Evolutionary conservation across 2,797 vertebrate species (phyloP).

Genomic region (Siniperca scherzeri): DNA sequence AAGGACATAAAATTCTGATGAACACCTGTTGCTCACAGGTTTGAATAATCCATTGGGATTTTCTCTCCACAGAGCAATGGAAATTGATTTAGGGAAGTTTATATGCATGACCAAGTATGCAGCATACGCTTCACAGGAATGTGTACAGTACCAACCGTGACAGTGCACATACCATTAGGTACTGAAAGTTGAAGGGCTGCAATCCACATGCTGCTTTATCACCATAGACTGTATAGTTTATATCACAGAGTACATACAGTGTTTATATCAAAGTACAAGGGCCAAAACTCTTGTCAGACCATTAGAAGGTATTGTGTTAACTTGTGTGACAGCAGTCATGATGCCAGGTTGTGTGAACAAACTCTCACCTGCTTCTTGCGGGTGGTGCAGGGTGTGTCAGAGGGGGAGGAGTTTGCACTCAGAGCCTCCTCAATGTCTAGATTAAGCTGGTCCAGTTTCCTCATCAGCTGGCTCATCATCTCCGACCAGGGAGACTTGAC

Average conservation of each 20-base stretch:
- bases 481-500: constrained; percentile 86
- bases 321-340: not conserved
- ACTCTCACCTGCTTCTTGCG: constrained; percentile 84
- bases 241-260: not conserved
- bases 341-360: constrained; percentile 34
- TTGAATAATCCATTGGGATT: constrained; percentile 62
- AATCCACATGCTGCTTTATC: constrained; percentile 30
- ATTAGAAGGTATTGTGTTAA: not conserved
- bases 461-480: constrained; percentile 91
- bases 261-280: constrained; percentile 9
- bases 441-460: constrained; percentile 90
- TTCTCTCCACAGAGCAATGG: constrained; percentile 65
- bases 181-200: constrained; percentile 22
- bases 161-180: constrained; percentile 49
- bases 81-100: constrained; percentile 75
- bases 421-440: constrained; percentile 93
- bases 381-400: constrained; percentile 81
- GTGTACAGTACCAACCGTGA: constrained; percentile 62
- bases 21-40: constrained; percentile 73
- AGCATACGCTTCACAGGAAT: constrained; percentile 67
- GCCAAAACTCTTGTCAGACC: not conserved
- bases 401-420: constrained; percentile 87
- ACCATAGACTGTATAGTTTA: not conserved
- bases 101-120: constrained; percentile 80
- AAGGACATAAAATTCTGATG: constrained; percentile 35